Evolutionary conservation across 2,797 vertebrate genomes (phyloP), one percentile per base, ranked within the genome.

Genomic region (Orestias chungarensis): DNA sequence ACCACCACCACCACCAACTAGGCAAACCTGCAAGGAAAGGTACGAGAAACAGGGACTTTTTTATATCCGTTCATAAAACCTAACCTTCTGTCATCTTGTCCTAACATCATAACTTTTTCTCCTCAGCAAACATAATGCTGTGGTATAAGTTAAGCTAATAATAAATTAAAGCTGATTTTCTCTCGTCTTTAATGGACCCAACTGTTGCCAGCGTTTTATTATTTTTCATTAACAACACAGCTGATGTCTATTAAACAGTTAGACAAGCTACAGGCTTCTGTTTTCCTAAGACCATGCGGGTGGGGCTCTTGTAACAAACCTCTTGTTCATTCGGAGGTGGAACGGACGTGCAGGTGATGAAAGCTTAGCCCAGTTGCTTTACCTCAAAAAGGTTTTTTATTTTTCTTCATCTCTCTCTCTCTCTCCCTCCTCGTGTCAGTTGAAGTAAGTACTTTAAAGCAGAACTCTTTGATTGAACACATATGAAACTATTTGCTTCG

Each of bases 271-370:
- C 40, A 64, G 66, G 57, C 68, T 46, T 15, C 73, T 75, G 65
- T 81, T 73, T 67, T 74, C 59, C 59, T 71, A 66, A 57, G 73
- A 31, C 64, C 61, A 25, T 55, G 3, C 57, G 71, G 80, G 66
- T 54, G 66, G 76, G 80, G 86, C 72, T 74, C 29, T 61, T 76
- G 40, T 68, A 76, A 77, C 65, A 64, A 75, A 66, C 68, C 62
- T 42, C 80, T 87, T 78, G 87, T 85, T 82, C 67, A 82, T 64
- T 81, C 20, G 3, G 66, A 79, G 85, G 68, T 71, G 85, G 80
- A 76, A 77, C 68, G 71, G 81, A 82, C 75, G 43, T 66, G 61
- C 85, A 88, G 81, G 88, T 81, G 89, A 79, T 86, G 88, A 92
- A 85, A 90, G 68, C 38, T 85, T 76, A 64, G 47, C 64, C 73